Evolutionary conservation across 2,888 invertebrate genomes (phyloP), one percentile per base, ranked within the genome.

Genomic region (Altica lythri): DNA sequence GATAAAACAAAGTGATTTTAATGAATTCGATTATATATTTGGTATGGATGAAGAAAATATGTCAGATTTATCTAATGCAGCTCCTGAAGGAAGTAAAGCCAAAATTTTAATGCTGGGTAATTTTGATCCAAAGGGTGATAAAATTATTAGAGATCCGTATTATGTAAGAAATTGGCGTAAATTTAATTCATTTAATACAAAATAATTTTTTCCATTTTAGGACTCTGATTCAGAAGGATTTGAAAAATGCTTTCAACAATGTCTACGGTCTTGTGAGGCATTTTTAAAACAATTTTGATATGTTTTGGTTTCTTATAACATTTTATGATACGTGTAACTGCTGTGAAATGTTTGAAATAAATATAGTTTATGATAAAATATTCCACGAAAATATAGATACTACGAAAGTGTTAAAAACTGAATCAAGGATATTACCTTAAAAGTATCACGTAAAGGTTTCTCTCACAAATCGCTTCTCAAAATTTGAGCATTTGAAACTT

Each of bases 31-130:
- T 75, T 92, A 84, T 73, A 95, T 97, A 65, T 93, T 97, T 79
- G 96, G 95, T 4, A 96, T 96, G 95, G 97, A 97, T 74, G 82
- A 91, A 50, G 84, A 85, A 9, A 97, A 96, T 72, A 92, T 96
- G 78, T 75, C 73, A 4, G 85, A 86, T 62, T 75, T 92, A 48
- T 81, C 82, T 25, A 76, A 77, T 18, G 77, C 80, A 64, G 84
- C 86, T 22, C 90, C 91, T 1, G 75, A 79, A 47, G 78, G 80
- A 16, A 78, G 81, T 53, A 88, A 83, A 70, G 91, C 94, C 0
- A 83, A 87, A 71, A 78, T 95, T 30, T 78, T 90, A 14, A 78
- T 94, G 47, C 82, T 97, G 42, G 95, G 95, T n/a, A 85, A 87
- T 57, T 94, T 87, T 78, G 93, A 95, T 71, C 88, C 94, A 4